Evolutionary conservation across 2,888 invertebrate species (phyloP).

Genomic region (Troides aeacus): DNA sequence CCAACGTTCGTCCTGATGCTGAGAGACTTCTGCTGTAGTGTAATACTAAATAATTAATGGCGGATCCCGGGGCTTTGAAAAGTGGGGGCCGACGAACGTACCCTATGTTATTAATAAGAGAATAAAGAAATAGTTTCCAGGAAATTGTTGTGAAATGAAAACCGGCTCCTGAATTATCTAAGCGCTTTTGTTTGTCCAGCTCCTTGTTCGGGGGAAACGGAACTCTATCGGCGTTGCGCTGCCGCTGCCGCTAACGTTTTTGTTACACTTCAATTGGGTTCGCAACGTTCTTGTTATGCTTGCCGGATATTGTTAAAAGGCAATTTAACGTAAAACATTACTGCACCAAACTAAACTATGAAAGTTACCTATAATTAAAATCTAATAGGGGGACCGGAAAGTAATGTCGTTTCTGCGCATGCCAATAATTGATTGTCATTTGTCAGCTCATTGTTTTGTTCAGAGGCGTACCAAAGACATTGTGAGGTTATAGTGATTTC

Average conservation of each 20-base stretch:
- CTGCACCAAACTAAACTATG: no score
- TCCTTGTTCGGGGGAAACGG: constrained; percentile 16
- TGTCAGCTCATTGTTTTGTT: no score
- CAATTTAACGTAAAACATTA: no score
- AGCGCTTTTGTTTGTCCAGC: constrained; percentile 16
- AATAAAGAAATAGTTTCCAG: constrained; percentile 33
- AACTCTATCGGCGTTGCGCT: constrained; percentile 6
- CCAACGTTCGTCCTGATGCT: constrained; percentile 33
- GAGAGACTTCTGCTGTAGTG: constrained; percentile 28
- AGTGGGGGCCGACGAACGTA: constrained; percentile 28
- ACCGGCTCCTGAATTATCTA: constrained; percentile 25
- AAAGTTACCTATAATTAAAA: no score
- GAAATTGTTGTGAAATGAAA: constrained; percentile 29
- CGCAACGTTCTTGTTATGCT: neutral
- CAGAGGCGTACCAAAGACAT: no score
- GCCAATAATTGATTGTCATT: no score
- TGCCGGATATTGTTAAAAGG: neutral
- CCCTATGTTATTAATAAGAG: constrained; percentile 29
- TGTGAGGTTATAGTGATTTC: no score
- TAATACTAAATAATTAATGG: constrained; percentile 46
- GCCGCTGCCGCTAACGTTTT: constrained; percentile 2
- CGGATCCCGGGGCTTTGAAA: constrained; percentile 37
- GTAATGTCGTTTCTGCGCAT: no score
- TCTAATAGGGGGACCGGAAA: no score
- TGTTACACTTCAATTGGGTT: neutral